Percentiles rank a stretch among this genome's conserved stretches.
Conservation (phyloP, 2,888 invertebrate species). For the Thysanoteuthis rhombus region DNA sequence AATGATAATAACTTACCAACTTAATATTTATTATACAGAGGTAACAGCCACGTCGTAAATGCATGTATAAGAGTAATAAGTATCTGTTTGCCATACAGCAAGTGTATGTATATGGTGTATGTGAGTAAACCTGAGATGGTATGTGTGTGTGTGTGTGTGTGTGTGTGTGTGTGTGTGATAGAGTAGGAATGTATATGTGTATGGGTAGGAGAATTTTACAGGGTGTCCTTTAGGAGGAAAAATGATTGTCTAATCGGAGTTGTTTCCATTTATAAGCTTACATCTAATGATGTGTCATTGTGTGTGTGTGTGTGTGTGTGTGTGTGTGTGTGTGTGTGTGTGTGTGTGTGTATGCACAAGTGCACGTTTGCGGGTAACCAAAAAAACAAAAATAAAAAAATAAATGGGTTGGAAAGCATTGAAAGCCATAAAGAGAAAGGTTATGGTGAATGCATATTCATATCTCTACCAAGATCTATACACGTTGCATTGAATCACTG, state of each 20-base stretch:
- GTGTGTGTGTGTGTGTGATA: not conserved
- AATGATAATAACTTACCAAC: not conserved
- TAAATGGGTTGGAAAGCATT: not conserved
- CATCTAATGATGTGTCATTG: no score
- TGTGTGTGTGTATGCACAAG: not conserved
- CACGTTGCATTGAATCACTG: no score
- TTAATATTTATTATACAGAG: not conserved
- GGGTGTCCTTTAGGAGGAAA: not conserved
- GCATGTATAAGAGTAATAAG: not conserved
- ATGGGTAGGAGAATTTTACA: not conserved
- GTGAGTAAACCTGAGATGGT: accelerated
- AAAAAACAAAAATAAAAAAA: no score
- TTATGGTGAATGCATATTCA: not conserved
- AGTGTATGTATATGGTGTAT: not conserved
- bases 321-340: not conserved
- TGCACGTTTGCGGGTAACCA: no score
- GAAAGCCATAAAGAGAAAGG: not conserved
- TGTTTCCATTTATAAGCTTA: not conserved
- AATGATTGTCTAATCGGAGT: not conserved
- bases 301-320: not conserved
- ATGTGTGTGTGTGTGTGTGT: not conserved
- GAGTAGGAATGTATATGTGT: no score
- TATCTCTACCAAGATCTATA: not conserved
- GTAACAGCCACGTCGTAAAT: not conserved
- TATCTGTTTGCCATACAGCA: not conserved